These are phyloP conservation scores for Lineus longissimus DNA, from an alignment of 1,140 invertebrate species.

Conservation along the genomic window DNA sequence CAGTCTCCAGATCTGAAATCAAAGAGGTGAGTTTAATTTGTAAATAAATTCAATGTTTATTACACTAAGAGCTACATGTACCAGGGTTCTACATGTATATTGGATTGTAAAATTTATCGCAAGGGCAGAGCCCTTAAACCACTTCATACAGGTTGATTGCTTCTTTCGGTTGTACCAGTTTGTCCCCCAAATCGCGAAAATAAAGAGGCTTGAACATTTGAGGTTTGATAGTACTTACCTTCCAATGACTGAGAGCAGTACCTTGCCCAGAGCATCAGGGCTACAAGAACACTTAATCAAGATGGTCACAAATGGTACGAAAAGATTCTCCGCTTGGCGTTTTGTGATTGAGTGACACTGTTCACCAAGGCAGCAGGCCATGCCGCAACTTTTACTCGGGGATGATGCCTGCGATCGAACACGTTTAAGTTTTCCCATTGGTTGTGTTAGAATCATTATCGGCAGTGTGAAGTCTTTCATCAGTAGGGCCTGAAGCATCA, in stretches of 20 bases:
- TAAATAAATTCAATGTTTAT: too few species aligned
- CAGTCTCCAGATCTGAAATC: conserved; percentile 32
- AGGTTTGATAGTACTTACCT: conserved; percentile 17
- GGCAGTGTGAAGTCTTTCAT: conserved; percentile 48
- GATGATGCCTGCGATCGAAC: neutral
- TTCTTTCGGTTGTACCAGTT: too few species aligned
- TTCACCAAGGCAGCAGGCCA: neutral
- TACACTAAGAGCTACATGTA: too few species aligned
- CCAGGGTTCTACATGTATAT: too few species aligned
- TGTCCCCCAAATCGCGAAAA: too few species aligned
- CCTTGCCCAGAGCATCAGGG: conserved; percentile 36
- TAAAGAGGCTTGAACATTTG: neutral
- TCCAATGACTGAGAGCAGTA: conserved; percentile 37
- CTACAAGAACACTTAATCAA: conserved; percentile 25
- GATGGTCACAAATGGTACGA: conserved; percentile 13
- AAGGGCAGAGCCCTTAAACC: too few species aligned
- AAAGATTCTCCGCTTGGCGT: conserved; percentile 11
- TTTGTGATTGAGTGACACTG: neutral
- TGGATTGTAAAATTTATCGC: too few species aligned
- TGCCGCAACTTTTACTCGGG: neutral
- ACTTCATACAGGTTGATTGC: too few species aligned
- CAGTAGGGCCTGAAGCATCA: conserved; percentile 37
- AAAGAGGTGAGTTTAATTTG: conserved; percentile 1
- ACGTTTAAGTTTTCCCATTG: neutral
- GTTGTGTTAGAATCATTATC: conserved; percentile 34